phyloP scores from a whole-genome alignment of 2,797 vertebrate genomes.

The Steatocranus sp. region DNA sequence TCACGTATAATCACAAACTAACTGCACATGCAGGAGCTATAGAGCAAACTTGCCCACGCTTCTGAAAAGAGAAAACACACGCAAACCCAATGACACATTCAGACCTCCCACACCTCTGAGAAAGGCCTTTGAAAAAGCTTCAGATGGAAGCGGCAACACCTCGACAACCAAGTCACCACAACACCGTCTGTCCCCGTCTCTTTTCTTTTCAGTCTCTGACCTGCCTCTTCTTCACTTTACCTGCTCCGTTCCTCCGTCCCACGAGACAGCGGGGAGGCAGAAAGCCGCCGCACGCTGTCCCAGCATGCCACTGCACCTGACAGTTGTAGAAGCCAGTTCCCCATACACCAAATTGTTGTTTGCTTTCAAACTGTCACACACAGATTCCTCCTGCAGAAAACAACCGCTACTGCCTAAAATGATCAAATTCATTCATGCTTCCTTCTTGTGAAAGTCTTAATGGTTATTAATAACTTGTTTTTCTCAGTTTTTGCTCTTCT shows the following conservation, averaged over 20 bases:
- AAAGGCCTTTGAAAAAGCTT: slow-evolving; percentile 14
- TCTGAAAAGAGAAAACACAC: slow-evolving; percentile 32
- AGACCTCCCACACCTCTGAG: slow-evolving; percentile 47
- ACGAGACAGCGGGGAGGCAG: not conserved
- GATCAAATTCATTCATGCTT: not conserved
- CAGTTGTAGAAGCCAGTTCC: slow-evolving; percentile 25
- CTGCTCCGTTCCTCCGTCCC: slow-evolving; percentile 9
- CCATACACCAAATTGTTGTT: not conserved
- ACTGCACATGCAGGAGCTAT: slow-evolving; percentile 1
- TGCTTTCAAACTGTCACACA: not conserved
- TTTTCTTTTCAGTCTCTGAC: not conserved
- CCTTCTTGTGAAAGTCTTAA: not conserved
- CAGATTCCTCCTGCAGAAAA: not conserved
- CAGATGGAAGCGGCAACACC: slow-evolving; percentile 17
- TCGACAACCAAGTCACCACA: slow-evolving; percentile 15
- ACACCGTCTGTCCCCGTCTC: not conserved
- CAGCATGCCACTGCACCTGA: slow-evolving; percentile 29
- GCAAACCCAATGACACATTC: slow-evolving; percentile 39
- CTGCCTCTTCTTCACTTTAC: slow-evolving; percentile 9
- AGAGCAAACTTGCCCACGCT: slow-evolving; percentile 34
- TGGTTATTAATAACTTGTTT: slow-evolving; percentile 36
- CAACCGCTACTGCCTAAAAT: not conserved
- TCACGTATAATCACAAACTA: not conserved
- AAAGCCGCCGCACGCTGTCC: not conserved
- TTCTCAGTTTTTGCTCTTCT: not conserved